phyloP scores from a whole-genome alignment of 2,888 invertebrate species.

The Atrina japonica region DNA sequence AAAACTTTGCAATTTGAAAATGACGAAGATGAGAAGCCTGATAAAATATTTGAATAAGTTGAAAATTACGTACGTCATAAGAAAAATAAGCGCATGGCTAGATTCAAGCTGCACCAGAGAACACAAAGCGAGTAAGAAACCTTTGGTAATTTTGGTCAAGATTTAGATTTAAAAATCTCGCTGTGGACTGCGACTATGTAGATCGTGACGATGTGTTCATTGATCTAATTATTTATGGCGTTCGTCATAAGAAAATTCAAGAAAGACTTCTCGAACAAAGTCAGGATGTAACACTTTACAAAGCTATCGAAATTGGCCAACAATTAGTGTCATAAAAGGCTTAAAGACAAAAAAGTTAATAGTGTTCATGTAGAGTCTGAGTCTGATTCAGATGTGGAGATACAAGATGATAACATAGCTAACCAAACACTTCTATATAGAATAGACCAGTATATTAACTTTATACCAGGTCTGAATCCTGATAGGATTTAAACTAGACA shows the following conservation, averaged over 20 bases:
- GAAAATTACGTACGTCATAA: conserved; percentile 22
- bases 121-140: conserved; percentile 19
- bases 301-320: conserved; percentile 24
- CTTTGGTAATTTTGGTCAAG: conserved; percentile 41
- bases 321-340: too few relatives aligned
- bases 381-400: too few relatives aligned
- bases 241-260: too few relatives aligned
- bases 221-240: neutral
- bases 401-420: too few relatives aligned
- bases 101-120: conserved; percentile 12
- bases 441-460: conserved; percentile 12
- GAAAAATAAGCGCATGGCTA: too few relatives aligned
- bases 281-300: conserved; percentile 29
- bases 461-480: neutral
- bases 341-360: too few relatives aligned
- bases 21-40: conserved; percentile 26
- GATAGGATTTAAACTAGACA: conserved; percentile 1
- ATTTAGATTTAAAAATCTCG: conserved; percentile 39
- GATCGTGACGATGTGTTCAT: conserved; percentile 2
- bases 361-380: too few relatives aligned
- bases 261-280: conserved; percentile 42
- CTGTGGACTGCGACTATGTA: conserved; percentile 45
- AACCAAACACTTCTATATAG: neutral
- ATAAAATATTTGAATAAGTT: conserved; percentile 3
- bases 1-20: conserved; percentile 47